Evolutionary conservation across 2,797 vertebrate species (phyloP), one percentile per base, ranked within the genome.

Genomic region (Selene dorsalis): DNA sequence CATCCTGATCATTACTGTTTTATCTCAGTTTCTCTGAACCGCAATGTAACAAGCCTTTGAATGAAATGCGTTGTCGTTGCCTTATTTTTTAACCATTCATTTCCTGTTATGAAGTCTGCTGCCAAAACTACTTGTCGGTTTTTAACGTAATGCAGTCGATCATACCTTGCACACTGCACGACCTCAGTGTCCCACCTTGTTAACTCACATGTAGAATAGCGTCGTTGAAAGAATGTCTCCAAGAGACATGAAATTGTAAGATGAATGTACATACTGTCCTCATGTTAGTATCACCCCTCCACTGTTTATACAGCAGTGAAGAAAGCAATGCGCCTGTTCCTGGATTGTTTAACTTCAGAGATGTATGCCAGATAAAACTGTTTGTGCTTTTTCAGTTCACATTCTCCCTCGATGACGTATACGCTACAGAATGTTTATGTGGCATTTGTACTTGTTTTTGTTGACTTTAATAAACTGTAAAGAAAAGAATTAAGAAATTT

Each of bases 391-490:
- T 91, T 87, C 50, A 68, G 67, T 87, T 89, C 75, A 83, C 84
- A 82, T 91, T 93, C 75, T 90, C 80, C 73, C 82, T 83, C 53
- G 80, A 88, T 83, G 75, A 84, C 89, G 75, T 91, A n/a, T n/a
- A 91, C 56, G 70, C 92, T 90, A 87, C 75, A 85, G 88, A 92
- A 92, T 93, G 93, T 93, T 90, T 88, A 80, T 89, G 91, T 93
- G 89, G 81, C 87, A 92, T 93, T 93, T 94, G 93, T 94, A 93
- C 85, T 90, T 86, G 83, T 89, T 93, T 91, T 90, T 91, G 84
- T 93, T 94, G 87, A 93, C 84, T 93, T 92, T 87, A 90, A 88
- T 87, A 92, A 90, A 89, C 73, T 89, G 87, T 92, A 86, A 80
- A 89, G 82, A 86, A 77, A 80, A 48, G 62, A 32, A 84, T 67